Conservation (phyloP, 53 echinoderm and acorn worm species). For the Paelopatides confundens region DNA sequence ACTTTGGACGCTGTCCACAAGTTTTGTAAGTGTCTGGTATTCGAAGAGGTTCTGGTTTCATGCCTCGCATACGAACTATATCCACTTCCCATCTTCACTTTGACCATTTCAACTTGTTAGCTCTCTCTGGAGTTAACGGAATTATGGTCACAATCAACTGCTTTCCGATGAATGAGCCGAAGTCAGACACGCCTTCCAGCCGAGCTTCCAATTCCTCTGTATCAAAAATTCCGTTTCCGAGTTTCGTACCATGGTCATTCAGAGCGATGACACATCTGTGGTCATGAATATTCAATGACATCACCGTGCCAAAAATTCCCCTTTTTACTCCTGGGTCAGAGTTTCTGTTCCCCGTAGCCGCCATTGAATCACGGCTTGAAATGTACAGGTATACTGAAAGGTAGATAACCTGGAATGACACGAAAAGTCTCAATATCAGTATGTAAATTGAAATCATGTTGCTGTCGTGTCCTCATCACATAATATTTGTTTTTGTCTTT, state of each 20-base stretch:
- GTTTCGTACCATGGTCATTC: neutral
- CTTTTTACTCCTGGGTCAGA: neutral
- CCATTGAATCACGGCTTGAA: neutral
- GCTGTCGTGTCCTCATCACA: too few species aligned
- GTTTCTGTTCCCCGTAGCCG: neutral
- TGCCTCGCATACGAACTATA: neutral
- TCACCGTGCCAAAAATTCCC: neutral
- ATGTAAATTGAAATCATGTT: too few species aligned
- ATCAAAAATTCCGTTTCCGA: conserved; percentile 7
- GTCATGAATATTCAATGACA: neutral
- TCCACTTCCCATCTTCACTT: neutral
- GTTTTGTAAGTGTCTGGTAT: neutral
- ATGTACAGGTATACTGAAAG: neutral
- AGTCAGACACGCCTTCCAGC: neutral
- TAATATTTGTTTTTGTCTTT: too few species aligned
- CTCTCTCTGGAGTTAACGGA: conserved; percentile 2
- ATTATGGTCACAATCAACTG: neutral
- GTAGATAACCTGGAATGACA: too few species aligned
- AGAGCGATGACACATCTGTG: neutral
- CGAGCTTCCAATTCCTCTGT: neutral
- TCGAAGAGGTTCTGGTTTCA: neutral
- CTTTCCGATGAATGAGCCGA: neutral
- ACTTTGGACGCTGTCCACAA: neutral
- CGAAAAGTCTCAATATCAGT: too few species aligned
- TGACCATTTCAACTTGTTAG: neutral